phyloP scores from a whole-genome alignment of 2,797 vertebrate species.

The Spizella passerina region DNA sequence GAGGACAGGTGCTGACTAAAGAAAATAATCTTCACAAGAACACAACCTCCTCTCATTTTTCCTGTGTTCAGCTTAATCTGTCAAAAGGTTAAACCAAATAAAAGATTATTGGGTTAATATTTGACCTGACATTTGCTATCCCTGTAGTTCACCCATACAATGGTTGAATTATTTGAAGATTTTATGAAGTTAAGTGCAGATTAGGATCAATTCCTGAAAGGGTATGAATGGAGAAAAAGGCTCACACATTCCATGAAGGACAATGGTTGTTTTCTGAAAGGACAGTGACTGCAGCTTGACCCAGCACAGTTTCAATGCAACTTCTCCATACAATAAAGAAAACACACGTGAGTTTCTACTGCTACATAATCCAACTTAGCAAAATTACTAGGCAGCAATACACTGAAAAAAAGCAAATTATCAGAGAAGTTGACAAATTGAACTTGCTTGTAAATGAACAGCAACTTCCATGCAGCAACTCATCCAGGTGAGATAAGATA shows the following conservation, averaged over 20 bases:
- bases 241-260: neutral
- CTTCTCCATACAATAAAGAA: neutral
- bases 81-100: neutral
- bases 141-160: neutral
- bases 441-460: neutral
- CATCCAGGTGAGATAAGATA: neutral
- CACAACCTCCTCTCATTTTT: neutral
- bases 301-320: neutral
- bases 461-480: neutral
- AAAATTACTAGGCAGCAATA: neutral
- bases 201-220: neutral
- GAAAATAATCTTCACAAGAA: neutral
- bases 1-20: neutral
- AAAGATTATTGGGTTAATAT: neutral
- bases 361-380: neutral
- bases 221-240: neutral
- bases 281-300: neutral
- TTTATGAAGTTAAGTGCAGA: neutral
- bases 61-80: neutral
- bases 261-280: neutral
- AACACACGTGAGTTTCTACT: fast-evolving
- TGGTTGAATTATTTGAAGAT: neutral
- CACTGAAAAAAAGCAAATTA: neutral
- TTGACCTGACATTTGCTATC: neutral
- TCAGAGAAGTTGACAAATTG: neutral